phyloP scores from a whole-genome alignment of 2,797 vertebrate species.

The Onychomys arenicola region DNA sequence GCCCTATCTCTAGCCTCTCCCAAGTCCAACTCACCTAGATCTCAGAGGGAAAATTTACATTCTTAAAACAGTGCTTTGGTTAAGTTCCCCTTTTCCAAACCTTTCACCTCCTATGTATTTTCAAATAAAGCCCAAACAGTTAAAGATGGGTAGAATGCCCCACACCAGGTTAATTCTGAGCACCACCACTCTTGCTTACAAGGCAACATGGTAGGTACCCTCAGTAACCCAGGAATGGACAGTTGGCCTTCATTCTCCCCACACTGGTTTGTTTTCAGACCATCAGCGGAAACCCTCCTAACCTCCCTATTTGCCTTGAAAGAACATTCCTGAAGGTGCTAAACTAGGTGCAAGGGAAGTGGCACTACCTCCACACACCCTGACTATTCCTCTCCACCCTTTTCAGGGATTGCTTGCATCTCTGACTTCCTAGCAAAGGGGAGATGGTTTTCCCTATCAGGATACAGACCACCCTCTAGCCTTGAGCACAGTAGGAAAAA shows the following conservation, averaged over 20 bases:
- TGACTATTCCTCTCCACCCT: not conserved
- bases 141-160: not conserved
- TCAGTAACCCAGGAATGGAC: not conserved
- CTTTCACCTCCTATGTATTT: not conserved
- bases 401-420: not conserved
- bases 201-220: not conserved
- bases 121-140: constrained; percentile 43
- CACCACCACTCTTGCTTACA: not conserved
- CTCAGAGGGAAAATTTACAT: not conserved
- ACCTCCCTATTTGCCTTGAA: not conserved
- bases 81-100: not conserved
- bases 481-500: not conserved
- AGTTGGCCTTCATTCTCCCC: not conserved
- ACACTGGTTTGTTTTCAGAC: not conserved
- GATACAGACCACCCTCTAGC: not conserved
- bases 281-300: not conserved
- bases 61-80: constrained; percentile 55
- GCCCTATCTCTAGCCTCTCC: not conserved
- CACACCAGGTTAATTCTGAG: not conserved
- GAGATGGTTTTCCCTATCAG: not conserved
- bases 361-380: not conserved
- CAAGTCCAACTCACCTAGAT: constrained; percentile 4
- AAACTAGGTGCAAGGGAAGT: not conserved
- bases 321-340: constrained; percentile 10
- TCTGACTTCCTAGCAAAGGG: not conserved